These are phyloP conservation scores for Triops longicaudatus DNA, from an alignment of 1,140 invertebrate genomes.

Conservation along the genomic window DNA sequence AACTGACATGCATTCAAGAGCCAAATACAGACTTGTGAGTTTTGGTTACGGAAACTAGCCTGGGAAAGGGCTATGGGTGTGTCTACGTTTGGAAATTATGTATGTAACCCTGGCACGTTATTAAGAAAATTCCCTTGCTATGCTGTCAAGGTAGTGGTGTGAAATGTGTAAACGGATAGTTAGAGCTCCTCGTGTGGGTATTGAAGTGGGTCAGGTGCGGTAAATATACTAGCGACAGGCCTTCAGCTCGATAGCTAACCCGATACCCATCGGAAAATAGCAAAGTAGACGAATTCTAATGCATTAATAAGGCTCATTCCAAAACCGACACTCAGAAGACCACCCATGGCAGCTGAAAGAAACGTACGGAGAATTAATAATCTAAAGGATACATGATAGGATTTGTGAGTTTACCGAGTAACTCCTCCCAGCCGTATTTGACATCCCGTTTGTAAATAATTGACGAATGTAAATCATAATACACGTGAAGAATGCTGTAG, in stretches of 20 bases:
- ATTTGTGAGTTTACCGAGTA: not conserved
- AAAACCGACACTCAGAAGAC: slow-evolving; percentile 25
- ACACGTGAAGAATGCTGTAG: not conserved
- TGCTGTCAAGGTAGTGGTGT: too few species aligned
- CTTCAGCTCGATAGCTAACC: not conserved
- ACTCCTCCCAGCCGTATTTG: not conserved
- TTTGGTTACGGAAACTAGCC: not conserved
- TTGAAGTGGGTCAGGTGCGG: not conserved
- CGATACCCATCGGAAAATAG: slow-evolving; percentile 21
- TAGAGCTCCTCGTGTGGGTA: not conserved
- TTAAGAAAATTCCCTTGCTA: too few species aligned
- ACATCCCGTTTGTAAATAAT: not conserved
- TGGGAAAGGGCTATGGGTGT: not conserved
- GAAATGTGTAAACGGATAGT: too few species aligned
- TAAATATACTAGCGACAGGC: not conserved
- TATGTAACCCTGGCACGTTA: too few species aligned
- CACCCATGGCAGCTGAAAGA: slow-evolving; percentile 23
- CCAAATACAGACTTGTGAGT: not conserved
- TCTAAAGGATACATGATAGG: not conserved
- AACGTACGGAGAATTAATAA: not conserved
- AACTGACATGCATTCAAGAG: not conserved
- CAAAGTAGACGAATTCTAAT: slow-evolving; percentile 26
- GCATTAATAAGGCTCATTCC: slow-evolving; percentile 27
- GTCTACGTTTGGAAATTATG: too few species aligned
- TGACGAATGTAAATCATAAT: not conserved